phyloP scores from a whole-genome alignment of 2,888 invertebrate species.

The Habroteleia sp. region DNA sequence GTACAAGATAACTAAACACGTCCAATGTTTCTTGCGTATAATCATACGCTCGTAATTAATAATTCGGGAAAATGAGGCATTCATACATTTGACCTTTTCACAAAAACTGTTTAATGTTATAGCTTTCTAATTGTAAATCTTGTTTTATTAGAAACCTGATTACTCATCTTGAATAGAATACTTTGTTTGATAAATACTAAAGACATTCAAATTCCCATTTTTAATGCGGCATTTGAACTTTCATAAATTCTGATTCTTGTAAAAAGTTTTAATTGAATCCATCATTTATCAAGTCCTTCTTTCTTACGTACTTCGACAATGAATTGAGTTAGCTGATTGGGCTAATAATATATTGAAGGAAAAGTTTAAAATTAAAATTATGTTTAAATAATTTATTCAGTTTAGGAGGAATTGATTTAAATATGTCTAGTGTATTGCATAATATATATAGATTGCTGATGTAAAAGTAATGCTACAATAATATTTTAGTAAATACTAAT shows the following conservation, averaged over 20 bases:
- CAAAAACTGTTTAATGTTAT: conserved; percentile 27
- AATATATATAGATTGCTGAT: too few relatives aligned
- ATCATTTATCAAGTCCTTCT: conserved; percentile 30
- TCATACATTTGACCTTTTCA: conserved; percentile 40
- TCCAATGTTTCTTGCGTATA: conserved; percentile 6
- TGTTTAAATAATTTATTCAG: too few relatives aligned
- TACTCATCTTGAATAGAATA: conserved; percentile 37
- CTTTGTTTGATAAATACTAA: conserved; percentile 33
- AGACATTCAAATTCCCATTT: conserved; percentile 30
- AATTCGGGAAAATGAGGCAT: conserved; percentile 38
- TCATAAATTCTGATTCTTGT: conserved; percentile 29
- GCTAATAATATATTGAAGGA: too few relatives aligned
- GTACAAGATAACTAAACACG: conserved; percentile 8
- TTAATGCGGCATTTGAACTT: conserved; percentile 36
- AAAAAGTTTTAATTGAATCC: conserved; percentile 40
- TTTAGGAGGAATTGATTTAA: too few relatives aligned
- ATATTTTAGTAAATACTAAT: too few relatives aligned
- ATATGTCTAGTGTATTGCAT: too few relatives aligned
- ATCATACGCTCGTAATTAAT: conserved; percentile 34
- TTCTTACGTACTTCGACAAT: conserved; percentile 3
- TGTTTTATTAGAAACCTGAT: conserved; percentile 48
- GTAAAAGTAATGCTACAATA: too few relatives aligned
- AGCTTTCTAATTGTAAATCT: conserved; percentile 49
- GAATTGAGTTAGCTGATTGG: conserved; percentile 11
- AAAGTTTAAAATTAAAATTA: too few relatives aligned